phyloP scores from a whole-genome alignment of 53 echinoderm and acorn worm genomes.

The Temnopleurus reevesii region DNA sequence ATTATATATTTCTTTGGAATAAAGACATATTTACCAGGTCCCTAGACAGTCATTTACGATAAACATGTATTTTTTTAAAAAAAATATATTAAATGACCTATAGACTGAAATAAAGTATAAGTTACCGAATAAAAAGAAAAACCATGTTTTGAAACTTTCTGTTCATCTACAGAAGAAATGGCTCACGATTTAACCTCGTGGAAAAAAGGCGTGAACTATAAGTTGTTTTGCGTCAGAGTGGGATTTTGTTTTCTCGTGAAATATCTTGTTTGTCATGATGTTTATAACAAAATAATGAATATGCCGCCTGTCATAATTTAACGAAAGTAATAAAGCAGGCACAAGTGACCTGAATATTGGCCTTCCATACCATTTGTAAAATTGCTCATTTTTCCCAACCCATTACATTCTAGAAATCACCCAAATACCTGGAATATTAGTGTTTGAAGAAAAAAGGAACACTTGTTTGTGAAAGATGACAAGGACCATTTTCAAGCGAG shows the following conservation, averaged over 20 bases:
- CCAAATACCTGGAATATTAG: neutral
- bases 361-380: neutral
- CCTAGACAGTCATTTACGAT: neutral
- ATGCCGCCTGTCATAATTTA: neutral
- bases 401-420: neutral
- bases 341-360: neutral
- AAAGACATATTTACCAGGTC: constrained; percentile 23
- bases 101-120: neutral
- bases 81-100: constrained; percentile 5
- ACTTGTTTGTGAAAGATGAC: no score
- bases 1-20: neutral
- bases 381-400: neutral
- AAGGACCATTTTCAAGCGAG: no score
- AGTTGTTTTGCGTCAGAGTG: constrained; percentile 25
- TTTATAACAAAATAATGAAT: neutral
- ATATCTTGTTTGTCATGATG: neutral
- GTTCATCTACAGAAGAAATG: neutral
- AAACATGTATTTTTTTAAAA: neutral
- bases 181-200: neutral
- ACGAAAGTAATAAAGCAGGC: neutral
- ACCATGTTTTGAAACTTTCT: neutral
- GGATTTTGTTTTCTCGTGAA: neutral
- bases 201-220: neutral
- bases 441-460: neutral
- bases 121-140: neutral